phyloP scores from a whole-genome alignment of 2,888 invertebrate species.

The Pedicia rivosa region DNA sequence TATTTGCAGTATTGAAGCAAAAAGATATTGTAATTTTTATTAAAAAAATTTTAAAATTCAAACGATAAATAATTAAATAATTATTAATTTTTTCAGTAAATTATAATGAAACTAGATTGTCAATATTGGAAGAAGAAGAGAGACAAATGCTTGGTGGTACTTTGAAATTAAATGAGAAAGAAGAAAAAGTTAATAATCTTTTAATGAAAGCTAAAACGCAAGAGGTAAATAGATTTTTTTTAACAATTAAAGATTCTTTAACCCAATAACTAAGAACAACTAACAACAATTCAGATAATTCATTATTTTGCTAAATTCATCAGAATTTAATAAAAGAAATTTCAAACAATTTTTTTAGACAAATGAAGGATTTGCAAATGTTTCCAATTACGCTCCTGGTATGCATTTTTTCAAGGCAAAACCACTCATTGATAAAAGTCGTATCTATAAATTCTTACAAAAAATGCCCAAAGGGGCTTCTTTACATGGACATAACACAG shows the following conservation, averaged over 20 bases:
- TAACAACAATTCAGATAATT: background rate
- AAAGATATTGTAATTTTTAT: no score
- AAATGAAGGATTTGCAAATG: no score
- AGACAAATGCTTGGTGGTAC: conserved; percentile 22
- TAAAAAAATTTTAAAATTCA: no score
- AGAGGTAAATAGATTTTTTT: conserved; percentile 14
- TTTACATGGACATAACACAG: conserved; percentile 37
- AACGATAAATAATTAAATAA: no score
- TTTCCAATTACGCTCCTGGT: conserved; percentile 34
- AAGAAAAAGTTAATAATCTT: conserved; percentile 20
- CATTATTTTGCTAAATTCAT: no score
- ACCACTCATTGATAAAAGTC: conserved; percentile 34
- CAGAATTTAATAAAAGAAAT: no score
- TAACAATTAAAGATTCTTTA: background rate
- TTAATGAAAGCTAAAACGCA: conserved; percentile 23
- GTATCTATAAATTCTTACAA: conserved; percentile 37
- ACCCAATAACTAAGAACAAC: background rate
- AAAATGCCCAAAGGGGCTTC: conserved; percentile 40
- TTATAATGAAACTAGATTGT: conserved; percentile 21
- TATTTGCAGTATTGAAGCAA: no score
- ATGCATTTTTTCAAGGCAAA: conserved; percentile 38
- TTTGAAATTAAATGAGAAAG: conserved; percentile 17
- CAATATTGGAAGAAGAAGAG: conserved; percentile 23
- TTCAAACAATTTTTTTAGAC: no score
- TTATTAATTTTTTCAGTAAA: no score